Evolutionary conservation across 2,888 invertebrate genomes (phyloP).

Genomic region (Cryptus armator): DNA sequence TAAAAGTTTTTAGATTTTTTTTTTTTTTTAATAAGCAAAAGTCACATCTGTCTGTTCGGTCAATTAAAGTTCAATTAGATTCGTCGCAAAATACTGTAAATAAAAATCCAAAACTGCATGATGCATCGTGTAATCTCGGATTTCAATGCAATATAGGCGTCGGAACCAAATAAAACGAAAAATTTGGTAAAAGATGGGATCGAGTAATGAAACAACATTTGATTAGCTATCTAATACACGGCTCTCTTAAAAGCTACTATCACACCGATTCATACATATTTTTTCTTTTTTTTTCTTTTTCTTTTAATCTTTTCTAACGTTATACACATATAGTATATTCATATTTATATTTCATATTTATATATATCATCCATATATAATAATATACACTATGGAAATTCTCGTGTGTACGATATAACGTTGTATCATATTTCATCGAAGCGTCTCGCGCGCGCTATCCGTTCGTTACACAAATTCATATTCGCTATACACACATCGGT

Average conservation of each 20-base stretch:
- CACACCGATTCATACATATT: constrained; percentile 84
- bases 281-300: neutral
- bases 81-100: neutral
- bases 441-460: constrained; percentile 14
- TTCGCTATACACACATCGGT: constrained; percentile 75
- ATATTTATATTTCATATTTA: constrained; percentile 57
- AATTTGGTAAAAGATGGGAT: no score
- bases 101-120: no score
- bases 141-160: no score
- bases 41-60: no score
- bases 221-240: constrained; percentile 78
- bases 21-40: no score
- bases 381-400: constrained; percentile 44
- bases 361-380: constrained; percentile 53
- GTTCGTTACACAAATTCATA: constrained; percentile 58
- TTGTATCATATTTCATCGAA: constrained; percentile 32
- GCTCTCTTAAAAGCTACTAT: constrained; percentile 83
- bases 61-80: neutral
- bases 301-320: constrained; percentile 52
- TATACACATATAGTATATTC: constrained; percentile 64
- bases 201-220: constrained; percentile 76
- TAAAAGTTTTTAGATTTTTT: no score
- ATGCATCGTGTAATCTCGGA: no score
- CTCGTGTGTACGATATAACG: constrained; percentile 43
- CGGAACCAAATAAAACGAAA: no score